phyloP scores from a whole-genome alignment of 2,888 invertebrate genomes.

The Thelaira solivaga region DNA sequence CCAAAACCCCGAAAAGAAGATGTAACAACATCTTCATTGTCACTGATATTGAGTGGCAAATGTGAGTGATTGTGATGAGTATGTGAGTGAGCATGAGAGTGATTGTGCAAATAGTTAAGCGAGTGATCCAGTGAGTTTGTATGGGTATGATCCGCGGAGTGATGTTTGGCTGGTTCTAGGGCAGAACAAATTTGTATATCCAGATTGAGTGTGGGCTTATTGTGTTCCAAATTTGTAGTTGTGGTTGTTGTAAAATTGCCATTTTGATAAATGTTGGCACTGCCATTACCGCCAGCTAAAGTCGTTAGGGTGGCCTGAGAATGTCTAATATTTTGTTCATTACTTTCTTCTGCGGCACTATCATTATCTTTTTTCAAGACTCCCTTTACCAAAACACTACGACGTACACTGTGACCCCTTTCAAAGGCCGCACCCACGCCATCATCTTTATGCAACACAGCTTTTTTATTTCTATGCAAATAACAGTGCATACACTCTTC shows the following conservation, averaged over 20 bases:
- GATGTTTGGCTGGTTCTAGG: not conserved
- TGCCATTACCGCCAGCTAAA: not conserved
- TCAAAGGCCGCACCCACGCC: constrained; percentile 72
- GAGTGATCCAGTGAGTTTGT: constrained; percentile 32
- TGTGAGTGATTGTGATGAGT: constrained; percentile 67
- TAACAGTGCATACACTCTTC: constrained; percentile 87
- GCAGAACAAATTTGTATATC: constrained; percentile 30
- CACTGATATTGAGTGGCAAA: constrained; percentile 61
- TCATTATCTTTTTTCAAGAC: not conserved
- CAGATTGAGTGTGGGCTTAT: not conserved
- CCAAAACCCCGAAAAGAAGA: constrained; percentile 83
- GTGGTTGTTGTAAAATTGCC: not conserved
- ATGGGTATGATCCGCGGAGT: constrained; percentile 26
- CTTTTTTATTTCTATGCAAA: constrained; percentile 78
- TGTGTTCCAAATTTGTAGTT: not conserved
- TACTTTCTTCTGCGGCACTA: not conserved
- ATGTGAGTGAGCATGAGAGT: constrained; percentile 47
- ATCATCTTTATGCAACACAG: constrained; percentile 66
- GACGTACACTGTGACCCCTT: constrained; percentile 72
- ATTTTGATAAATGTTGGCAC: constrained; percentile 24
- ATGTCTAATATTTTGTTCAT: not conserved
- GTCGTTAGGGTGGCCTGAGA: not conserved
- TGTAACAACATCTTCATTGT: constrained; percentile 71
- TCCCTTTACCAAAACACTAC: constrained; percentile 69
- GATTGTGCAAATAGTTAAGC: constrained; percentile 50